Evolutionary conservation across 2,888 invertebrate genomes (phyloP).

Genomic region (Cosmia trapezina): DNA sequence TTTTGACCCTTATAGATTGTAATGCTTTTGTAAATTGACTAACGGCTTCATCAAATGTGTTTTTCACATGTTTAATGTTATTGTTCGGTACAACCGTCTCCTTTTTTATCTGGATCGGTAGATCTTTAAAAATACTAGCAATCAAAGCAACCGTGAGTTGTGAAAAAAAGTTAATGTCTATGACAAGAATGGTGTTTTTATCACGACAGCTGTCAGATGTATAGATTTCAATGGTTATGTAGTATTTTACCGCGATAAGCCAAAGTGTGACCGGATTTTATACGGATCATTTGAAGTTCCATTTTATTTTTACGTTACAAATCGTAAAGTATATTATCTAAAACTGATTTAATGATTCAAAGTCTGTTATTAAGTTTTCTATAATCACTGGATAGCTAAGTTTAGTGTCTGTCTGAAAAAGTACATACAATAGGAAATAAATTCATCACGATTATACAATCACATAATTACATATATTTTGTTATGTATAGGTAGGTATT

Average conservation of each 20-base stretch:
- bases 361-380: constrained; percentile 15
- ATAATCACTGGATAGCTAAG: constrained; percentile 46
- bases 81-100: constrained; percentile 41
- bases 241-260: constrained; percentile 16
- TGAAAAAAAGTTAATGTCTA: constrained; percentile 1
- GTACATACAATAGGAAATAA: constrained; percentile 55
- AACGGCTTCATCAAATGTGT: constrained; percentile 64
- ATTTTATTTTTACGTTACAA: constrained; percentile 10
- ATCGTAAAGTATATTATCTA: constrained; percentile 22
- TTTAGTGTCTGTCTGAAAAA: constrained; percentile 47
- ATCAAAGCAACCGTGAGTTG: background rate
- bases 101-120: constrained; percentile 72
- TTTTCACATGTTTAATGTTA: constrained; percentile 34
- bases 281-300: constrained; percentile 20
- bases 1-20: constrained; percentile 69
- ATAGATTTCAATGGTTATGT: too few species aligned
- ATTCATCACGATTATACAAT: constrained; percentile 62
- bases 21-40: constrained; percentile 81
- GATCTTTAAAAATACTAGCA: background rate
- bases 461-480: constrained; percentile 56
- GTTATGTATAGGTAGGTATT: constrained; percentile 59
- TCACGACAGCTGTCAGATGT: too few species aligned
- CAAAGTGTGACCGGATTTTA: constrained; percentile 3
- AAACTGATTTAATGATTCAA: constrained; percentile 35
- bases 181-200: too few species aligned